Base-by-base conservation (phyloP, 1,140 invertebrate genomes). In the Dendrolimus kikuchii region DNA sequence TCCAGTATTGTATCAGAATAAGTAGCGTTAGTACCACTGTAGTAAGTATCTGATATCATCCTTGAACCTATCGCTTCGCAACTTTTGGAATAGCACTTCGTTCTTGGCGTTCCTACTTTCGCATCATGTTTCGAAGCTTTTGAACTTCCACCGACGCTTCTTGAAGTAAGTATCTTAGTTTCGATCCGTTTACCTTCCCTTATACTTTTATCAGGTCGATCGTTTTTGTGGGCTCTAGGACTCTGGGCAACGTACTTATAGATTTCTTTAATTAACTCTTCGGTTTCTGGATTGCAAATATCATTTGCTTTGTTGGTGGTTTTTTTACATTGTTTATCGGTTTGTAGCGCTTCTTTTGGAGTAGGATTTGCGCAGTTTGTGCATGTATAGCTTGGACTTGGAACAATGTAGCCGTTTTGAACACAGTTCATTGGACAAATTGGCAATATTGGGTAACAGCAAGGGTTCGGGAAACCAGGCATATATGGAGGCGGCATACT, bases 181-280 rank as follows among this genome's bases (percentile, higher is more conserved):
- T 66, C 59, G 43, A 44, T 7, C n/a, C 50, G 41, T 9, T 51
- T 58, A 53, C n/a, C 43, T 46, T 38, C 54, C 38, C 10, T 38
- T 9, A 4, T 39, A 6, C 40, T 48, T 53, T 53, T 38, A 42
- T 45, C 23, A 23, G 23, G 23, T 23, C 23, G 40, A n/a, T 60
- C 50, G 51, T 61, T 54, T 49, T 64, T 70, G 36, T 46, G 53
- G 8, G 37, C 36, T 5, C 60, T 67, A 8, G 71, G 66, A 40
- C 61, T 74, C 62, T 76, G 73, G 38, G 69, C 64, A 8, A 86
- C 71, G 44, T 64, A 65, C 52, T 83, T 80, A 46, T 86, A 82
- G 40, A 86, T 83, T 62, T 86, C 74, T 65, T 80, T 83, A 45
- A 86, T 74, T 4, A 84, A 55, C 42, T 81, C 63, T 40, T 82